These are phyloP conservation scores for Novumbra hubbsi DNA, from an alignment of 2,797 vertebrate species.

Conservation along the genomic window DNA sequence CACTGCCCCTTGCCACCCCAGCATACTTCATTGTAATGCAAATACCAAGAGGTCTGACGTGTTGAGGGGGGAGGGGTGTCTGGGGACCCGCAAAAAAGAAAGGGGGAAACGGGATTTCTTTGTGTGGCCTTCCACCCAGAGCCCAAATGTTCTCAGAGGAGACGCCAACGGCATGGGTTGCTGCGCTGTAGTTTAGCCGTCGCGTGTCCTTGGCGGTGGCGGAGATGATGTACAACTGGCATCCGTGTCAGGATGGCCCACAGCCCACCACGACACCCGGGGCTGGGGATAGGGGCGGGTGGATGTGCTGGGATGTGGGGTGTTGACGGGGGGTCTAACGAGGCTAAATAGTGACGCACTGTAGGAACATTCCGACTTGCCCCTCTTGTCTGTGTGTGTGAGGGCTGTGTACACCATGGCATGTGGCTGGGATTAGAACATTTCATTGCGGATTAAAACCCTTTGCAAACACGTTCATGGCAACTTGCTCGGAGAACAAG, in stretches of 20 bases:
- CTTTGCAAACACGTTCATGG: constrained; percentile 57
- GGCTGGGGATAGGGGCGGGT: background rate
- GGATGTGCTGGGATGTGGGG: background rate
- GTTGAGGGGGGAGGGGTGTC: constrained; percentile 31
- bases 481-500: constrained; percentile 48
- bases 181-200: constrained; percentile 12
- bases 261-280: constrained; percentile 3
- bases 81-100: constrained; percentile 27
- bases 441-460: constrained; percentile 77
- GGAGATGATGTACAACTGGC: constrained; percentile 7
- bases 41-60: constrained; percentile 58
- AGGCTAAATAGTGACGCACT: constrained; percentile 19
- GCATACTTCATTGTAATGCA: constrained; percentile 63
- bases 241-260: background rate
- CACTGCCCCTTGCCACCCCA: constrained; percentile 21
- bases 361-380: constrained; percentile 42
- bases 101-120: constrained; percentile 56
- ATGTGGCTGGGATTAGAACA: constrained; percentile 80
- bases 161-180: constrained; percentile 61
- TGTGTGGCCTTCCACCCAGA: constrained; percentile 60
- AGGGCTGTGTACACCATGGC: constrained; percentile 63
- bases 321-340: constrained; percentile 26
- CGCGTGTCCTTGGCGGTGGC: background rate
- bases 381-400: constrained; percentile 52
- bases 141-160: constrained; percentile 59